phyloP scores from a whole-genome alignment of 92 coral and sea anemone genomes.

The Hydrozoanthus gracilis region DNA sequence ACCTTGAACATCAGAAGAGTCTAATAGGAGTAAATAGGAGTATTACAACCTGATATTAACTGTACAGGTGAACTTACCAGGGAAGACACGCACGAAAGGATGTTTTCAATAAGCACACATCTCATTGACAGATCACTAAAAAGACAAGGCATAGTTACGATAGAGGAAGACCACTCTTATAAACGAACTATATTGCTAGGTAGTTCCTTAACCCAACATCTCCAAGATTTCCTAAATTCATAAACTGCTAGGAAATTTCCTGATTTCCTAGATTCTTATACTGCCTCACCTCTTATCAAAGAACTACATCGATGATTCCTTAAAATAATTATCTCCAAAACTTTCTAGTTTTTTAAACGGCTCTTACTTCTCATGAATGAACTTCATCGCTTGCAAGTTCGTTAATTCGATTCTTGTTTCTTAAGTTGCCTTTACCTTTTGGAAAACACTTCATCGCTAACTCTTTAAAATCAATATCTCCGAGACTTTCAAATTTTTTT shows the following conservation, averaged over 20 bases:
- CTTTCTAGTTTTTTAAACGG: slow-evolving; percentile 73
- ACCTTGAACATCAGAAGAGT: too few relatives aligned
- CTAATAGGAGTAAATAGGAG: background rate
- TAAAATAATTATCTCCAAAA: slow-evolving; percentile 79
- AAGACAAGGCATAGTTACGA: background rate
- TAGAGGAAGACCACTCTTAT: slow-evolving; percentile 67
- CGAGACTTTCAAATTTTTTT: slow-evolving; percentile 83
- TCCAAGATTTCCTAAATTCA: slow-evolving; percentile 82
- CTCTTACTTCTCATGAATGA: slow-evolving; percentile 79
- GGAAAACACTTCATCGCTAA: slow-evolving; percentile 64
- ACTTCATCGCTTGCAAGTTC: background rate
- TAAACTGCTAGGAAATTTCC: too few relatives aligned
- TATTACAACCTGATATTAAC: background rate
- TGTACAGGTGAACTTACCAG: slow-evolving; percentile 57
- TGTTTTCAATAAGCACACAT: slow-evolving; percentile 81
- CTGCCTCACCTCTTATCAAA: slow-evolving; percentile 75
- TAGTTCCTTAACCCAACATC: slow-evolving; percentile 77
- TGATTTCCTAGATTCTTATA: slow-evolving; percentile 77
- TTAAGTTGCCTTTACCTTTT: background rate
- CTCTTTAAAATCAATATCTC: slow-evolving; percentile 83
- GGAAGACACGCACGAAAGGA: slow-evolving; percentile 76
- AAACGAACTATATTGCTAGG: slow-evolving; percentile 81
- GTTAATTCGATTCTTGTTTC: too few relatives aligned
- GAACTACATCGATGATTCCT: slow-evolving; percentile 82
- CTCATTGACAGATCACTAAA: slow-evolving; percentile 78